phyloP scores from a whole-genome alignment of 2,888 invertebrate genomes.

The Agrypnus murinus region DNA sequence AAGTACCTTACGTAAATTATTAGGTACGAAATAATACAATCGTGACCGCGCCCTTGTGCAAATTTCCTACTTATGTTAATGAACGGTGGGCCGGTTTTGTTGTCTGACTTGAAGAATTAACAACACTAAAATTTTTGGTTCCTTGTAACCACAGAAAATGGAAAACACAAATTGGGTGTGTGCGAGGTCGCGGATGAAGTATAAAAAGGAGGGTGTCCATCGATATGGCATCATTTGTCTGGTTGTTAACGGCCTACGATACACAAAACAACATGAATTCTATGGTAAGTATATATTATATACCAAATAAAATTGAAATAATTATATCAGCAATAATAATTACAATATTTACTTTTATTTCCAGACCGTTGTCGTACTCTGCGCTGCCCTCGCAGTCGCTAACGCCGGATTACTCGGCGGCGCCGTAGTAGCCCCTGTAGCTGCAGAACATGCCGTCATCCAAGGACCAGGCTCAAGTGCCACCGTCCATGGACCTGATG shows the following conservation, averaged over 20 bases:
- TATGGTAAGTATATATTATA: conserved; percentile 47
- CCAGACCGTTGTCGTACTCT: conserved; percentile 49
- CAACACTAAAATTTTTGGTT: conserved; percentile 29
- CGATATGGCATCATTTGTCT: conserved; percentile 50
- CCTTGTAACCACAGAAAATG: conserved; percentile 31
- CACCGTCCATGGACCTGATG: conserved; percentile 60
- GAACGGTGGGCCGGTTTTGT: conserved; percentile 31
- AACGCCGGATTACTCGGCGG: conserved; percentile 55
- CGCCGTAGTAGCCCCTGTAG: conserved; percentile 56
- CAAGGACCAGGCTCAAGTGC: conserved; percentile 59
- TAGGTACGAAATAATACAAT: background rate
- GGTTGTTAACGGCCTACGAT: conserved; percentile 33
- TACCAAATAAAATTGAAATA: too few relatives aligned
- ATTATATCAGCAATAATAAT: background rate
- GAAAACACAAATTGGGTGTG: conserved; percentile 50
- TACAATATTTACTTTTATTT: conserved; percentile 11
- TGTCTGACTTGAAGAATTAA: conserved; percentile 26
- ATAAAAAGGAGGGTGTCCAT: conserved; percentile 52
- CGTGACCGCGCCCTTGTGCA: conserved; percentile 27
- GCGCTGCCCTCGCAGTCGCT: conserved; percentile 54
- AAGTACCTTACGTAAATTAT: conserved; percentile 11
- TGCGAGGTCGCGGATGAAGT: conserved; percentile 54
- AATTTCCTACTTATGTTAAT: conserved; percentile 40
- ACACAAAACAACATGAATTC: conserved; percentile 46
- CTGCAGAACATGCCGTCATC: conserved; percentile 57